Base-by-base conservation (phyloP, 2,888 invertebrate genomes). In the Liodrosophila aerea region DNA sequence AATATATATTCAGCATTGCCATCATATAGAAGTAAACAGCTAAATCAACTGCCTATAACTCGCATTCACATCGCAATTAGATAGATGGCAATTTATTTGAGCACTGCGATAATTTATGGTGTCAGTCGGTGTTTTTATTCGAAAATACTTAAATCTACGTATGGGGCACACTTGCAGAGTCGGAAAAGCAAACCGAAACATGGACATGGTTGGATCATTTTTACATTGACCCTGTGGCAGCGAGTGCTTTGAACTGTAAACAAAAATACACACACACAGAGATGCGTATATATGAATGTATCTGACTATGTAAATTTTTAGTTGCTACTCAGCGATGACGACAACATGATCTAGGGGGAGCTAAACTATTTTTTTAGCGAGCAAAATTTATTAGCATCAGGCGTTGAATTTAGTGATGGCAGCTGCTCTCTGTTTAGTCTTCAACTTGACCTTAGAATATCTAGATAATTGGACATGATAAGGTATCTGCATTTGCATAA, bases 161-260 rank as follows among this genome's bases (percentile, higher is more conserved):
- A 39, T 49, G 33, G 39, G 30, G 47, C 22, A 7, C 43, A 9
- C 29, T 18, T 15, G 31, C 33, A 30, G 16, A 37, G 30, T 51
- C 37, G 65, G 41, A 44, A 61, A 69, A 63, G 44, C 18, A 49
- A 68, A 63, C 41, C 47, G 44, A 75, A 68, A 45, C 33, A 57
- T 57, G 59, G 73, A 58, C 56, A 78, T 63, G 76, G 57, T 58
- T 54, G 59, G 50, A 30, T 59, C 57, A 56, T 57, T 49, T 63
- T 76, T 65, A 67, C 76, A 73, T 62, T 81, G 85, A 83, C 80
- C 82, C 68, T 70, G 75, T 57, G 69, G 49, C 60, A 50, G 58
- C 63, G 47, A 61, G 80, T 63, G 78, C 83, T 78, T 69, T 73
- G 73, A 85, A 85, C 83, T 65, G 69, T 68, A 76, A 75, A 71